These are phyloP conservation scores for Resseliella maxima DNA, from an alignment of 2,888 invertebrate genomes.

Conservation along the genomic window DNA sequence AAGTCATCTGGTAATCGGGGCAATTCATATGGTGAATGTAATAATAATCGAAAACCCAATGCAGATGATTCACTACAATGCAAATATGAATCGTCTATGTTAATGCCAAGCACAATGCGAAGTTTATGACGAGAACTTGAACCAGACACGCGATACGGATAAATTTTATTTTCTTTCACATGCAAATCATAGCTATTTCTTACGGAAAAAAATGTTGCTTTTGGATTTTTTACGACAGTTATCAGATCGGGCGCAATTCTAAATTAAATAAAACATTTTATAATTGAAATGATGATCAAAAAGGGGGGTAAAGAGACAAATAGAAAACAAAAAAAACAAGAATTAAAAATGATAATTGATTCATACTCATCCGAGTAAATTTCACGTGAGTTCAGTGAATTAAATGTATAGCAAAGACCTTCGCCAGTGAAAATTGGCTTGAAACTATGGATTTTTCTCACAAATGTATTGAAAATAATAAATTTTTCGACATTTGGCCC, in stretches of 20 bases:
- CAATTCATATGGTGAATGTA: constrained; percentile 74
- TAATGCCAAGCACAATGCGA: constrained; percentile 73
- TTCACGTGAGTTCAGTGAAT: constrained; percentile 67
- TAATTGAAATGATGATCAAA: neutral
- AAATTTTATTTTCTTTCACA: constrained; percentile 61
- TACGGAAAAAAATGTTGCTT: neutral
- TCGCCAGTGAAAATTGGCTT: constrained; percentile 68
- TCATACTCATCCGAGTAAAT: constrained; percentile 66
- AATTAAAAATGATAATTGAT: neutral
- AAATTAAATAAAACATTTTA: too few species aligned
- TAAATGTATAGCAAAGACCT: constrained; percentile 78
- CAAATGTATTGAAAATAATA: neutral
- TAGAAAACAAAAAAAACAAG: neutral
- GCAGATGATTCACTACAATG: constrained; percentile 79
- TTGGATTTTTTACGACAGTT: too few species aligned
- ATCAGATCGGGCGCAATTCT: too few species aligned
- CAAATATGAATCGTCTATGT: constrained; percentile 74
- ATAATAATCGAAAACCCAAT: constrained; percentile 73
- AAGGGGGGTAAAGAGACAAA: constrained; percentile 64
- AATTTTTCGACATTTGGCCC: neutral
- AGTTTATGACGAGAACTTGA: constrained; percentile 76
- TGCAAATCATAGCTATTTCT: too few species aligned
- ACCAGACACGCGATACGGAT: constrained; percentile 75
- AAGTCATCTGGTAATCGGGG: constrained; percentile 74
- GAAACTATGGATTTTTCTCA: constrained; percentile 63